Conservation (phyloP, 2,888 invertebrate species). For the Augiades crinisus region DNA sequence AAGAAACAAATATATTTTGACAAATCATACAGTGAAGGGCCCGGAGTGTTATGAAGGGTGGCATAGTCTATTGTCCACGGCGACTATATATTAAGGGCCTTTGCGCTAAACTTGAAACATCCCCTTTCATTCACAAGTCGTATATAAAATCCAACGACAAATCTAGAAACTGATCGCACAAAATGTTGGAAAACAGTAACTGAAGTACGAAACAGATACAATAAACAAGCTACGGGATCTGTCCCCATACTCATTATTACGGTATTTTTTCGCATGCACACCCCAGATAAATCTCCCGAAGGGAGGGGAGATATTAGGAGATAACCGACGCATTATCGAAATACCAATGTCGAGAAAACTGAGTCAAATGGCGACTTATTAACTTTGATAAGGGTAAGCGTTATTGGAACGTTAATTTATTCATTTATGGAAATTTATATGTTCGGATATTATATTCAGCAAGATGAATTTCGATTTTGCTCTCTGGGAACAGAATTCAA, state of each 20-base stretch:
- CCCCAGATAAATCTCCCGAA: slow-evolving; percentile 61
- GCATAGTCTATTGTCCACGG: no score
- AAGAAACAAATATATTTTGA: no score
- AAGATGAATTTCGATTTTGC: no score
- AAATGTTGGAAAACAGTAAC: slow-evolving; percentile 29
- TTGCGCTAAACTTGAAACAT: no score
- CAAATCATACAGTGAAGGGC: no score
- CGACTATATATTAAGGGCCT: no score
- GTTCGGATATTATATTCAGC: neutral
- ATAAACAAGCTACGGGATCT: slow-evolving; percentile 47
- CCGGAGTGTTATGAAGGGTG: no score
- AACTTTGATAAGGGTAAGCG: slow-evolving; percentile 17
- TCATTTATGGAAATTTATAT: slow-evolving; percentile 1
- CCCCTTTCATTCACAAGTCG: slow-evolving; percentile 19
- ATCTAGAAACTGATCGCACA: slow-evolving; percentile 19
- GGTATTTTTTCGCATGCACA: slow-evolving; percentile 72
- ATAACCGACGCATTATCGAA: slow-evolving; percentile 77
- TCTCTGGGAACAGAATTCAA: no score
- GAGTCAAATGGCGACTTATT: slow-evolving; percentile 75
- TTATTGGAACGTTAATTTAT: slow-evolving; percentile 18
- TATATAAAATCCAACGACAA: slow-evolving; percentile 26
- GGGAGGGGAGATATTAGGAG: slow-evolving; percentile 66
- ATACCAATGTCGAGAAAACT: slow-evolving; percentile 74
- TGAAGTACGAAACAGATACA: slow-evolving; percentile 30
- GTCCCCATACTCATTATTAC: slow-evolving; percentile 74